Base-by-base conservation (phyloP, 1,140 invertebrate species). In the Elymnias hypermnestra region DNA sequence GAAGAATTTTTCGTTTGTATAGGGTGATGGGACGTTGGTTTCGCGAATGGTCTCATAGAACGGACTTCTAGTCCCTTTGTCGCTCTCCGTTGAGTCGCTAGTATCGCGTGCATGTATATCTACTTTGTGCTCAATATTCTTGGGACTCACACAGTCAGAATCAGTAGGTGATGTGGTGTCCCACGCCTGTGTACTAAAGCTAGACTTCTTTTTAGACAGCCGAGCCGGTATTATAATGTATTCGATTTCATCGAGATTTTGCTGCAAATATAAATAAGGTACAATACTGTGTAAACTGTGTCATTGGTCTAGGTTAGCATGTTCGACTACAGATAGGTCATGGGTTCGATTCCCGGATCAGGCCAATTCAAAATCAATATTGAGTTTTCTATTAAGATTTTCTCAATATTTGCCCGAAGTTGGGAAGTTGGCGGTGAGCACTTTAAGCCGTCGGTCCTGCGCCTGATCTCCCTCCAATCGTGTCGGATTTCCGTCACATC, bases 161-260 rank as follows among this genome's bases (percentile, higher is more conserved):
- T 77, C 72, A 2, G 70, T 65, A 1, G 74, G 72, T 0, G 76
- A 71, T 0, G 57, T 66, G 1, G 65, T 63, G 15, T 78, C 69
- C 72, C 72, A 79, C 0, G 42, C 57, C 9, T 63, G 61, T 1
- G 67, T 53, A 28, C 67, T 76, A 21, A 70, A 72, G 23, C 60
- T 53, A 0, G 61, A 63, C 29, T 61, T 63, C 15, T 72, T 72
- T 9, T 66, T 72, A 1, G 69, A 57, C 9, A 75, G 17, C 13
- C 64, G 57, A 6, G 65, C 59, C 6, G 79, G 72, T 39, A 83
- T 72, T 26, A 83, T 60, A 19, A 83, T 69, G 42, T 83, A 79
- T 28, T 76, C 79, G 22, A 83, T 62, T 3, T 79, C 57, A 10
- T 79, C 69, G 2, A 83, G 47, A 31, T 68, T 57, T 21, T 35